A percentile compares a stretch with the other conserved stretches of the same genome.
These are phyloP conservation scores for Chitala chitala DNA, from an alignment of 2,113 vertebrate species.

Conservation along the genomic window DNA sequence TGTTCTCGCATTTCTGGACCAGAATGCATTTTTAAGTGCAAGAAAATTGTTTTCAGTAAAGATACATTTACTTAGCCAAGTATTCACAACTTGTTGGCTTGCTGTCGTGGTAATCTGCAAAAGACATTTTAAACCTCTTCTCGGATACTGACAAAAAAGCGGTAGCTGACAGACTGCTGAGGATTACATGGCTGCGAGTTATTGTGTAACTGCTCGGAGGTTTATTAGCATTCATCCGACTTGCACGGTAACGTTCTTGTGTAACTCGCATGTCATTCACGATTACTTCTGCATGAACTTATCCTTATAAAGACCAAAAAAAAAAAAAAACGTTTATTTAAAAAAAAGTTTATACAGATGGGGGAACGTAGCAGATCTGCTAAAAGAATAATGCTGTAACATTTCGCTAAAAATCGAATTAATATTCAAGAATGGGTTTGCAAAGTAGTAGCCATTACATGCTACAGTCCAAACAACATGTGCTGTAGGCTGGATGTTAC, in stretches of 20 bases:
- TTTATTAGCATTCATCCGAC: conserved; percentile 49
- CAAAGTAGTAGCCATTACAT: not conserved
- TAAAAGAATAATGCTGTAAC: conserved; percentile 67
- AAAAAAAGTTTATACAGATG: conserved; percentile 50
- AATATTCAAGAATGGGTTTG: not conserved
- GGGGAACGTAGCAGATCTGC: conserved; percentile 54
- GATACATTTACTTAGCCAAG: not conserved
- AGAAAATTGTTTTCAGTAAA: not conserved
- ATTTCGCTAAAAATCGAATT: conserved; percentile 66
- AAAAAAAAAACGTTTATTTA: conserved; percentile 36
- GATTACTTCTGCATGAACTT: conserved; percentile 53
- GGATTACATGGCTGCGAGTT: conserved; percentile 32
- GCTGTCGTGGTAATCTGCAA: not conserved
- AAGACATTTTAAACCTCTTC: not conserved
- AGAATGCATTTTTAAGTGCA: too few relatives aligned
- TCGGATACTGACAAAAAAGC: not conserved
- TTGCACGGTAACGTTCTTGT: conserved; percentile 23
- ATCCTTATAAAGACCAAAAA: conserved; percentile 47
- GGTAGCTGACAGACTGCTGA: not conserved
- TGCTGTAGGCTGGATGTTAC: too few relatives aligned
- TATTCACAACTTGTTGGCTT: not conserved
- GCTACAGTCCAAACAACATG: too few relatives aligned
- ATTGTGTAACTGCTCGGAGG: conserved; percentile 16
- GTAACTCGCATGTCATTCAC: conserved; percentile 55
- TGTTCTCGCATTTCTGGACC: too few relatives aligned